A percentile compares a stretch with the other conserved stretches of the same genome.
These are phyloP conservation scores for Drosophila ananassae DNA, from an alignment of 1,140 invertebrate genomes.

Conservation along the genomic window DNA sequence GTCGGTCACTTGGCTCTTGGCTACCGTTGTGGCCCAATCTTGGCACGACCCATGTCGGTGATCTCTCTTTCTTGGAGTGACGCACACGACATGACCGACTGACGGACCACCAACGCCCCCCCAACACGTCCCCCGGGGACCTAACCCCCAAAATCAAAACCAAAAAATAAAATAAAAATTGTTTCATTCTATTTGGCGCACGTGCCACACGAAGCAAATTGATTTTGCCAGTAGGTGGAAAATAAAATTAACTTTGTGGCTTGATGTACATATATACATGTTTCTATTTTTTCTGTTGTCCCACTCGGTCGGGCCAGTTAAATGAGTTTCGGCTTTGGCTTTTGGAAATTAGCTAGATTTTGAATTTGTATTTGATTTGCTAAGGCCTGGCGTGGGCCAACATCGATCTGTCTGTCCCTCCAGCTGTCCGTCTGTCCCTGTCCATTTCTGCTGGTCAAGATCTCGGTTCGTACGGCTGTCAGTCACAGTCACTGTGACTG, in stretches of 20 bases:
- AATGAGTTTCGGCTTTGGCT: slow-evolving; percentile 71
- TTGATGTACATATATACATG: slow-evolving; percentile 20
- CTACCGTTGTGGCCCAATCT: slow-evolving; percentile 76
- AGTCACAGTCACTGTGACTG: slow-evolving; percentile 54
- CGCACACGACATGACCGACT: slow-evolving; percentile 73
- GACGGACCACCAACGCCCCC: slow-evolving; percentile 44
- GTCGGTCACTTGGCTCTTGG: slow-evolving; percentile 53
- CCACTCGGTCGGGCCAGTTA: slow-evolving; percentile 60
- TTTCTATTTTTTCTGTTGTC: slow-evolving; percentile 42
- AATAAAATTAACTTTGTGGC: slow-evolving; percentile 81
- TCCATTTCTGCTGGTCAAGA: slow-evolving; percentile 64
- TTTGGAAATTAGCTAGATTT: slow-evolving; percentile 78
- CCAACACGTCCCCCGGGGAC: slow-evolving; percentile 3
- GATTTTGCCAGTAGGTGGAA: slow-evolving; percentile 83
- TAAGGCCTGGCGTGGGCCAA: slow-evolving; percentile 70
- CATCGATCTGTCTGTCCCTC: slow-evolving; percentile 36
- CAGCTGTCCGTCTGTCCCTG: slow-evolving; percentile 12
- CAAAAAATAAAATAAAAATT: slow-evolving; percentile 39
- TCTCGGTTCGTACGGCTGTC: slow-evolving; percentile 74
- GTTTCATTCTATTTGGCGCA: slow-evolving; percentile 81
- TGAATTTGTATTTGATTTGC: slow-evolving; percentile 81
- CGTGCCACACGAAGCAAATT: slow-evolving; percentile 83
- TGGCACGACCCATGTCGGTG: slow-evolving; percentile 63
- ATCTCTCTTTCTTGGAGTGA: slow-evolving; percentile 65
- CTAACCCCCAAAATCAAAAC: neutral